Base-by-base conservation (phyloP, 2,888 invertebrate genomes). In the Prosopocoilus inquinatus region DNA sequence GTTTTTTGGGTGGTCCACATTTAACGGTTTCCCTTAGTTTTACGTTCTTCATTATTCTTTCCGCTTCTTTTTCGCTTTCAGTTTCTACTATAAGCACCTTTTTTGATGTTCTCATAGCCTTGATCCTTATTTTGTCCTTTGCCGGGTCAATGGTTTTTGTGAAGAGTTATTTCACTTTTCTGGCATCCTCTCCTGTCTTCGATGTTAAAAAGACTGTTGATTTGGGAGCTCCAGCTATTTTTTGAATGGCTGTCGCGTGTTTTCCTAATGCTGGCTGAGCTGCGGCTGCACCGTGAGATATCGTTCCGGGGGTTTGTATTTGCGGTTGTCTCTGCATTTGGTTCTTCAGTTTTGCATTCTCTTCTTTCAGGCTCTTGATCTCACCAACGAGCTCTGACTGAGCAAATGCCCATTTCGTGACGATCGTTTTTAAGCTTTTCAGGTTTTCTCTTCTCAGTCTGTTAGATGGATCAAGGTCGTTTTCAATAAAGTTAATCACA, bases 41-140 rank as follows among this genome's bases (percentile, higher is more conserved):
- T 44, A 4, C 15, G 2, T 15, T n/a, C 15, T 44, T 44, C 15
- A 12, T 4, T 38, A 11, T n/a, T 34, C 1, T 46, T 20, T 3
- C 11, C 2, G 2, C 47, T 20, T 20, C 20, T 4, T 20, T 20
- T 20, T 20, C 20, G 2, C 20, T 20, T 20, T 20, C 20, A 13
- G 11, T 53, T 43, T 7, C 9, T 2, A 48, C n/a, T 0, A 43
- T 20, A 1, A 53, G 34, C 0, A 35, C 32, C 7, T 53, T 47
- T 8, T 12, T 32, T 2, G 53, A 41, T 9, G 47, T 32, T 5
- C 48, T 2, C 9, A 43, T 46, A 1, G 45, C 9, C 9, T 45
- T 52, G 2, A 45, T 52, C 2, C 34, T n/a, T 2, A 52, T 38
- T 13, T 46, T 46, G 9, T 52, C 52, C 13, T 36, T 52, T 2